A percentile compares a stretch with the other conserved stretches of the same genome.
Evolutionary conservation across 2,797 vertebrate genomes (phyloP).

Genomic region (Distichodus sexfasciatus): DNA sequence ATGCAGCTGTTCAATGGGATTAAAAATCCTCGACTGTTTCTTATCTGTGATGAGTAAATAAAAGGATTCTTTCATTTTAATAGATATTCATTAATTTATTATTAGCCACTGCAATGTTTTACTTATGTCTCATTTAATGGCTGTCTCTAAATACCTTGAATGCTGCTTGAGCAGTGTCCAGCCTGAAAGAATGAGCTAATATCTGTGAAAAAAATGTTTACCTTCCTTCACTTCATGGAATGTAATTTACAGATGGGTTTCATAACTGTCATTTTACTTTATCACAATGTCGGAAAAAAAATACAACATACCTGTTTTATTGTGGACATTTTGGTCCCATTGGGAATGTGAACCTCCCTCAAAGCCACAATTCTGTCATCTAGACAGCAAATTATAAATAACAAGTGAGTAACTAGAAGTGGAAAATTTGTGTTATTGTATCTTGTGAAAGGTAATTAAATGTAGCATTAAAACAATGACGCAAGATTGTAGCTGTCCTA

Average conservation of each 20-base stretch:
- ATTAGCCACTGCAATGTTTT: not conserved
- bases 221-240: too few species aligned
- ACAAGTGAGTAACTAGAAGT: not conserved
- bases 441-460: too few species aligned
- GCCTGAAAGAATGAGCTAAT: conserved; percentile 61
- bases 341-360: conserved; percentile 40
- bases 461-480: too few species aligned
- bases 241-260: not conserved
- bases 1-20: conserved; percentile 70
- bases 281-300: too few species aligned
- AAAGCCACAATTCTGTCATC: conserved; percentile 44
- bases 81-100: not conserved
- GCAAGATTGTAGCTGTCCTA: too few species aligned
- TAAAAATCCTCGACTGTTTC: conserved; percentile 67
- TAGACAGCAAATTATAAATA: too few species aligned
- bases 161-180: conserved; percentile 53
- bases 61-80: not conserved
- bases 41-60: conserved; percentile 59
- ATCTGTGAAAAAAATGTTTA: conserved; percentile 58
- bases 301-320: conserved; percentile 38
- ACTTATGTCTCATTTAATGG: too few species aligned
- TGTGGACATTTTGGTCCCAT: conserved; percentile 30
- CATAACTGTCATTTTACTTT: too few species aligned
- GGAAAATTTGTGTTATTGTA: not conserved
- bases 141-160: conserved; percentile 65